These are phyloP conservation scores for Auanema freiburgensis DNA, from an alignment of 2,888 invertebrate species.

Conservation along the genomic window DNA sequence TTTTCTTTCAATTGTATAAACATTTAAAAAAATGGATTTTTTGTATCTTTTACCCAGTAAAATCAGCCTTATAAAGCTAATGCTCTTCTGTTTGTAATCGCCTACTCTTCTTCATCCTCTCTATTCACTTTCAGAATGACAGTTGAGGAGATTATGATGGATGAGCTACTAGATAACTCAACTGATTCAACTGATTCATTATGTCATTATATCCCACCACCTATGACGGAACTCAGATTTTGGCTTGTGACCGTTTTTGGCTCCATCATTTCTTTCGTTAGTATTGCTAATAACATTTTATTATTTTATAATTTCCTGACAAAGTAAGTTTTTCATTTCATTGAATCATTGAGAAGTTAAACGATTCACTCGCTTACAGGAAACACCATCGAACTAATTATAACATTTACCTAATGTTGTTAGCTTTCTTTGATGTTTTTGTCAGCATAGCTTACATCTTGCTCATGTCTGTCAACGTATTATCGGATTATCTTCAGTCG, in stretches of 20 bases:
- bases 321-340: conserved; percentile 29
- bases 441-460: conserved; percentile 54
- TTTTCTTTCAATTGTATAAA: neutral
- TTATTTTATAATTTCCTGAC: conserved; percentile 52
- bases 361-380: conserved; percentile 17
- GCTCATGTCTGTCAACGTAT: conserved; percentile 60
- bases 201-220: conserved; percentile 38
- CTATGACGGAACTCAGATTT: conserved; percentile 44
- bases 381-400: conserved; percentile 38
- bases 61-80: conserved; percentile 4
- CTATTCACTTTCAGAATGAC: neutral
- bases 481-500: conserved; percentile 52
- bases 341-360: neutral
- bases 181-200: conserved; percentile 6
- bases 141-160: neutral
- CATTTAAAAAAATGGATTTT: neutral
- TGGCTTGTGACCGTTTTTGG: conserved; percentile 59
- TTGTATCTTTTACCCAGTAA: neutral
- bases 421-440: conserved; percentile 61
- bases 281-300: conserved; percentile 55
- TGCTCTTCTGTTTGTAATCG: neutral
- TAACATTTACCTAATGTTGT: conserved; percentile 58
- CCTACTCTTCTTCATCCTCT: neutral
- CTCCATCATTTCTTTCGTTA: conserved; percentile 47
- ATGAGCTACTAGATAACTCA: conserved; percentile 14